Base-by-base conservation (phyloP, 2,797 vertebrate genomes). In the Propithecus deckenii region DNA sequence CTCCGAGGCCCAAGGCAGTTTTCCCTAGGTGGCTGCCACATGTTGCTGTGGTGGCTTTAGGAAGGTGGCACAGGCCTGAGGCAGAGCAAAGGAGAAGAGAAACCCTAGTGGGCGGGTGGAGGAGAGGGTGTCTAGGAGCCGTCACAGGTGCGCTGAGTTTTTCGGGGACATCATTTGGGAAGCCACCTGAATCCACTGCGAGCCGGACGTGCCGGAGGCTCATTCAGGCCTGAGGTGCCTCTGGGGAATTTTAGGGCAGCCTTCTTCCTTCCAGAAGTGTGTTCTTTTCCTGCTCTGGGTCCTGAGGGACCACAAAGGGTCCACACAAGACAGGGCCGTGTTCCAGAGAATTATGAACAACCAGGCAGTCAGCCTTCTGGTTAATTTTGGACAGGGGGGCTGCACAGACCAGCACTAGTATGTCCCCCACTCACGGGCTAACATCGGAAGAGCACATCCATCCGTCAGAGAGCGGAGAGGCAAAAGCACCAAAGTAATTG, bases 401-500 rank as follows among this genome's bases (percentile, higher is more conserved):
- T 12, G 10, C n/a, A 3, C 13, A 32, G 67, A 48, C 18, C 4
- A 1, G 1, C 32, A 61, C n/a, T 69, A 3, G 52, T 5, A 7
- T 22, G 0, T 0, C 0, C 14, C 28, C 14, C 14, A 9, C 50
- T 32, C 10, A 0, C 0, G 0, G 32, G n/a, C 25, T 14, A 23
- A 28, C 57, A 0, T 4, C 9, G 13, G 20, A 43, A 28, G 14
- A 43, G 22, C 84, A 8, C 17, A 20, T 23, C 4, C 5, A 1
- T 8, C 30, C 12, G 35, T 4, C 52, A 0, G 9, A 9, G 2
- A n/a, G 43, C 35, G 1, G 55, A 30, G 43, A 22, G 43, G 12
- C 5, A 55, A 41, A 3, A 5, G 11, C 43, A 0, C 22, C n/a
- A 4, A 1, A 1, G 7, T 2, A 0, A 1, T 1, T 0, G 0